A percentile compares a stretch with the other conserved stretches of the same genome.
Conservation (phyloP, 1,140 invertebrate species). For the Neocloeon triangulifer region DNA sequence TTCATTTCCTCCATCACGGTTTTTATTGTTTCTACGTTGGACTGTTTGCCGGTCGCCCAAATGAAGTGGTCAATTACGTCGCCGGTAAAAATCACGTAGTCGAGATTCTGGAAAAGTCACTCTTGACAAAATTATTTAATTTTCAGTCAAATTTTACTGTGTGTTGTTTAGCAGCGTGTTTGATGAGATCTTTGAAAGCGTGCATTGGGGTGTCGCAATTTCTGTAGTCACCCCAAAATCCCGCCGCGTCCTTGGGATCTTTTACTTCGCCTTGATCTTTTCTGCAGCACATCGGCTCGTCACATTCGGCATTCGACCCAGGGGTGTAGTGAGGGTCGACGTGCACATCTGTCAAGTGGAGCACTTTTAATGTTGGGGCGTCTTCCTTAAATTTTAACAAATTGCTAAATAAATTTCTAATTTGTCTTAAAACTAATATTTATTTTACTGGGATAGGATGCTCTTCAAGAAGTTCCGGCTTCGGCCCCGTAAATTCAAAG, state of each 20-base stretch:
- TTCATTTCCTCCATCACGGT: conserved; percentile 20
- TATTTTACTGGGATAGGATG: too few relatives aligned
- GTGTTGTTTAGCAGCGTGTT: conserved; percentile 25
- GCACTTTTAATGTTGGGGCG: conserved; percentile 27
- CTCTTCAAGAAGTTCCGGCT: too few relatives aligned
- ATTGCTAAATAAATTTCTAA: too few relatives aligned
- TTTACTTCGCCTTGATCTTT: conserved; percentile 20
- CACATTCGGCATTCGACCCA: conserved; percentile 40
- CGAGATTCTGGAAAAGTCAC: conserved; percentile 17
- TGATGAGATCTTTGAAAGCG: conserved; percentile 24
- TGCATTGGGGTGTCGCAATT: conserved; percentile 48
- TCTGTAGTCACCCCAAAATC: conserved; percentile 55
- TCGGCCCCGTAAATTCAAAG: too few relatives aligned
- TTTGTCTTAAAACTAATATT: too few relatives aligned
- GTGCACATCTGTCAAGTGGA: conserved; percentile 63
- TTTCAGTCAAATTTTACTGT: conserved; percentile 22
- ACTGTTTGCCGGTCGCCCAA: conserved; percentile 29
- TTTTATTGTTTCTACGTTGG: conserved; percentile 21
- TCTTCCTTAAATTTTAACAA: conserved; percentile 2
- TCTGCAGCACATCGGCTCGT: conserved; percentile 57
- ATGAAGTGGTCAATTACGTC: conserved; percentile 37
- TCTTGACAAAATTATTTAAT: too few relatives aligned
- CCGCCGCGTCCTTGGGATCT: conserved; percentile 24
- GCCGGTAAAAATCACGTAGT: conserved; percentile 38
- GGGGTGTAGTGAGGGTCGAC: conserved; percentile 47